Evolutionary conservation across 2,888 invertebrate species (phyloP), one percentile per base, ranked within the genome.

Genomic region (Neoaliturus tenellus): DNA sequence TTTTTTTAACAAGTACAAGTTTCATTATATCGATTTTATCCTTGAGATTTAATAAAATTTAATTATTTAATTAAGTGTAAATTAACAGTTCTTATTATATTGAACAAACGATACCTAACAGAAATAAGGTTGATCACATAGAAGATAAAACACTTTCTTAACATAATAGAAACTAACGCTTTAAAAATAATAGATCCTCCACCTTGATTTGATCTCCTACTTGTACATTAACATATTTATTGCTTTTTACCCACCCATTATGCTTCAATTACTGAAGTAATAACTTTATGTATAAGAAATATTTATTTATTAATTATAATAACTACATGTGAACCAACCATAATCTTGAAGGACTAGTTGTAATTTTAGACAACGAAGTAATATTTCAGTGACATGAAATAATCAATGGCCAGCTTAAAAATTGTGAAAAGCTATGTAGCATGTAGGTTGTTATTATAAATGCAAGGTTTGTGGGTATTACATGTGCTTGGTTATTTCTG

Each of bases 231-330:
- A n/a, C 62, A 17, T 62, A 62, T 55, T 55, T 51, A 51, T 51
- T 51, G 23, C 51, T 51, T 51, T 62, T 28, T 31, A 62, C 62
- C 62, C 62, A 62, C 62, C 62, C 23, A 62, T 62, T 62, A 17
- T 62, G 62, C 62, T 62, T 51, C 31, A 62, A 28, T 62, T 28
- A 62, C 62, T 62, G 62, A 62, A 62, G 62, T 62, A 62, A 62
- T 62, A 28, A n/a, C n/a, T n/a, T n/a, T n/a, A n/a, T n/a, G n/a
- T n/a, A n/a, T n/a, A n/a, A n/a, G n/a, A n/a, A n/a, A n/a, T n/a
- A n/a, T n/a, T n/a, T n/a, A n/a, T n/a, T n/a, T 62, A 28, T 62
- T 62, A 58, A 28, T 62, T 62, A 62, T 62, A 10, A 62, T 8
- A 62, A 14, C 62, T 62, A 62, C 25, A 62, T 28, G 62, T 62